Percentiles rank a stretch among this genome's conserved stretches.
Evolutionary conservation across 2,888 invertebrate genomes (phyloP).

Genomic region (Abrostola triplasia): DNA sequence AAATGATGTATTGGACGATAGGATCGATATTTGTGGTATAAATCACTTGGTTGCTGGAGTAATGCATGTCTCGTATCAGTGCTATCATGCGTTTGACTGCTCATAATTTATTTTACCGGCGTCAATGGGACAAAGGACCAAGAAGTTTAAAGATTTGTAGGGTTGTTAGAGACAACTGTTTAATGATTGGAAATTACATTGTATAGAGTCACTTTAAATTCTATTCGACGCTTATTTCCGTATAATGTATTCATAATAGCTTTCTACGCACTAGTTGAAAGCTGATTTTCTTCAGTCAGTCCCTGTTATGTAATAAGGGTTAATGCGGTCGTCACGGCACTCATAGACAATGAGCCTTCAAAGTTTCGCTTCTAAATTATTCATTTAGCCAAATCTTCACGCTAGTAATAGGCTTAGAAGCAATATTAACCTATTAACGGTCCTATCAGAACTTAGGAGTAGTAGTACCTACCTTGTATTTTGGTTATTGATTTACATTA

Average conservation of each 20-base stretch:
- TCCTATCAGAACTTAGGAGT: no score
- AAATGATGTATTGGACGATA: constrained; percentile 72
- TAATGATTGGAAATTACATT: neutral
- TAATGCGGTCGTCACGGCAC: constrained; percentile 36
- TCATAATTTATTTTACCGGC: constrained; percentile 63
- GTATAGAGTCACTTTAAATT: neutral
- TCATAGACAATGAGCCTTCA: constrained; percentile 32
- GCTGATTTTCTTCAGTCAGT: constrained; percentile 33
- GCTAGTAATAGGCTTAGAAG: constrained; percentile 22
- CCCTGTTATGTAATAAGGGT: constrained; percentile 42
- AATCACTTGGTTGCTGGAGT: constrained; percentile 61
- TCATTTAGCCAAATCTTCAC: constrained; percentile 37
- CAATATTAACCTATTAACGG: neutral
- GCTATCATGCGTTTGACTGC: constrained; percentile 57
- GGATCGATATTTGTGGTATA: constrained; percentile 68
- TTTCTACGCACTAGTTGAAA: constrained; percentile 7
- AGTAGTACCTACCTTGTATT: no score
- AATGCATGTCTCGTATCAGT: constrained; percentile 51
- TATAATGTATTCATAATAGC: neutral
- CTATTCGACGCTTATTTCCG: no score
- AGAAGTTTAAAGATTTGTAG: constrained; percentile 37
- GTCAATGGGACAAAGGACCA: constrained; percentile 59
- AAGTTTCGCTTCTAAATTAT: constrained; percentile 39
- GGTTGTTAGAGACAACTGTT: constrained; percentile 22
- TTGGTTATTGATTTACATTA: no score